Conservation (phyloP, 2,888 invertebrate genomes). For the Drosophila subsilvestris region DNA sequence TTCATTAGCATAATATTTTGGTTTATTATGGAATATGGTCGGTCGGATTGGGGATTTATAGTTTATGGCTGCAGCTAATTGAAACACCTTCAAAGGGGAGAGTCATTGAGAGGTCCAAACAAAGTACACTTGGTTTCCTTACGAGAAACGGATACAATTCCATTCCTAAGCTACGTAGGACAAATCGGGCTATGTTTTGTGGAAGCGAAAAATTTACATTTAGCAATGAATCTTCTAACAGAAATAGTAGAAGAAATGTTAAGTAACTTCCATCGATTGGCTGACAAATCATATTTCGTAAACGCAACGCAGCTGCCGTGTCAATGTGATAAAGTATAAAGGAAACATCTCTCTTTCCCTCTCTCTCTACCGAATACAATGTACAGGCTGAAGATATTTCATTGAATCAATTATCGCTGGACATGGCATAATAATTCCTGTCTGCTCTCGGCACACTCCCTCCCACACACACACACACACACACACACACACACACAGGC, state of each 20-base stretch:
- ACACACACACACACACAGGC: constrained; percentile 2
- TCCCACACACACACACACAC: constrained; percentile 14
- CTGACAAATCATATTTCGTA: constrained; percentile 30
- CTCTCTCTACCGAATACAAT: constrained; percentile 17
- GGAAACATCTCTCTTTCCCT: neutral
- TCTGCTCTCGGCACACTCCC: constrained; percentile 52
- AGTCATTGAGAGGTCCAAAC: too few relatives aligned
- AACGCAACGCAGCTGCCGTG: constrained; percentile 20
- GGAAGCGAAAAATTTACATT: too few relatives aligned
- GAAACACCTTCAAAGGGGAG: constrained; percentile 28
- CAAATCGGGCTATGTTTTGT: too few relatives aligned
- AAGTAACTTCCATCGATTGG: neutral
- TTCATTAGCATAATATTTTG: constrained; percentile 55
- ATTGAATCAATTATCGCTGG: constrained; percentile 80
- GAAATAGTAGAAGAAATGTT: neutral
- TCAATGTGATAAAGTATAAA: neutral
- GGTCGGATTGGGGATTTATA: constrained; percentile 30
- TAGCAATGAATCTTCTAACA: neutral
- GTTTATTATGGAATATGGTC: constrained; percentile 26
- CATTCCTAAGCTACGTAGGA: too few relatives aligned
- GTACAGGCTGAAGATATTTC: constrained; percentile 59
- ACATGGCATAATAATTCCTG: constrained; percentile 81
- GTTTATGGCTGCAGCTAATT: constrained; percentile 32
- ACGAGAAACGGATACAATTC: too few relatives aligned
- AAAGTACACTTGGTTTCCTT: too few relatives aligned